Base-by-base conservation (phyloP, 1,140 invertebrate genomes). In the Ostrea denselamellosa region DNA sequence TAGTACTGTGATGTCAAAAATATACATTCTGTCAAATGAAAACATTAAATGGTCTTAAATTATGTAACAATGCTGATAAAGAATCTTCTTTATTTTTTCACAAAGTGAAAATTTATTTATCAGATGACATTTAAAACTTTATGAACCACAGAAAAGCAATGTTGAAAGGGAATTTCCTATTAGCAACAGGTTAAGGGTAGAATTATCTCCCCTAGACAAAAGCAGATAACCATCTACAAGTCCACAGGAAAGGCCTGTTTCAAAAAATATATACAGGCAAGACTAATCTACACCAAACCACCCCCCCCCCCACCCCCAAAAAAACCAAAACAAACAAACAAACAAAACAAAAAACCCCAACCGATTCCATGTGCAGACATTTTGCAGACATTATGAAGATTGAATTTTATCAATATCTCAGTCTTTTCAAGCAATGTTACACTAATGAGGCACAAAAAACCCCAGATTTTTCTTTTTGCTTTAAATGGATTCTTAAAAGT, bases 191-290 rank as follows among this genome's bases (percentile, higher is more conserved):
- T 34, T 4, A 14, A 14, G 68, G 68, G 25, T 77, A 77, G 68
- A 77, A 77, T 77, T 77, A 77, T 77, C 25, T 77, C 68, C 68
- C 68, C 25, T 77, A 25, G 25, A 77, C 68, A 77, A 77, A 34
- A 25, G 68, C 12, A 77, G 68, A 77, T 77, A 77, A 77, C 68
- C 68, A 77, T 77, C 68, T 77, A 77, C 68, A 77, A 77, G 68
- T 77, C 68, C 28, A 25, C 9, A 44, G 12, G 56, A 62, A 62
- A 62, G 56, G 56, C 56, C 56, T 19, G 7, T 28, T 77, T 25
- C 34, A 77, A 77, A 34, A 34, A 14, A 71, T 28, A 77, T 28
- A 14, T 62, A n/a, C 7, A n/a, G 17, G n/a, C 25, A 8, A 34
- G 25, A 77, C 28, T 8, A 77, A 77, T 77, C 28, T 12, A 25